phyloP scores from a whole-genome alignment of 2,113 vertebrate genomes.

The Stomatorhinus ivindoensis region DNA sequence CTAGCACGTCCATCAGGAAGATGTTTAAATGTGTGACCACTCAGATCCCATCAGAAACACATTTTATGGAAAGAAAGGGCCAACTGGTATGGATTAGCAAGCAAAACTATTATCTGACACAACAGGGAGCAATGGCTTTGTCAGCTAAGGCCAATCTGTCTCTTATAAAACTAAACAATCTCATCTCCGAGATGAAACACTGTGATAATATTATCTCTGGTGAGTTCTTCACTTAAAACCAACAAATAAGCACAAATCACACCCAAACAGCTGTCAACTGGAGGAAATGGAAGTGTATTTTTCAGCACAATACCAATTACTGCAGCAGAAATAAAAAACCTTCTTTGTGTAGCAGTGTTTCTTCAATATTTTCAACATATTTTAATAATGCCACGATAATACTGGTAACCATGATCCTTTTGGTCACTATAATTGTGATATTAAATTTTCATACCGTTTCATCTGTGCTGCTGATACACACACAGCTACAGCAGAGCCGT shows the following conservation, averaged over 20 bases:
- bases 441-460: neutral
- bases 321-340: neutral
- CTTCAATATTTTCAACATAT: neutral
- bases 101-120: neutral
- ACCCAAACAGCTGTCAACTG: conserved; percentile 10
- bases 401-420: neutral
- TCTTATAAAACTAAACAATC: neutral
- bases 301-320: neutral
- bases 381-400: neutral
- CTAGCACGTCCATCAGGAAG: neutral
- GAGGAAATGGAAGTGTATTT: neutral
- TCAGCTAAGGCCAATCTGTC: neutral
- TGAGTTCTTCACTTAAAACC: neutral
- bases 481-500: neutral
- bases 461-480: neutral
- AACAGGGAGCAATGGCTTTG: neutral
- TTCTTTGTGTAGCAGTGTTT: neutral
- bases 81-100: neutral
- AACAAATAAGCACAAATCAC: neutral
- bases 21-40: neutral
- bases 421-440: neutral
- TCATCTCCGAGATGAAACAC: neutral
- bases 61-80: neutral
- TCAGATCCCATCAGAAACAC: neutral
- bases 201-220: conserved; percentile 11